Conservation (phyloP, 2,888 invertebrate species). For the Hypena proboscidalis region DNA sequence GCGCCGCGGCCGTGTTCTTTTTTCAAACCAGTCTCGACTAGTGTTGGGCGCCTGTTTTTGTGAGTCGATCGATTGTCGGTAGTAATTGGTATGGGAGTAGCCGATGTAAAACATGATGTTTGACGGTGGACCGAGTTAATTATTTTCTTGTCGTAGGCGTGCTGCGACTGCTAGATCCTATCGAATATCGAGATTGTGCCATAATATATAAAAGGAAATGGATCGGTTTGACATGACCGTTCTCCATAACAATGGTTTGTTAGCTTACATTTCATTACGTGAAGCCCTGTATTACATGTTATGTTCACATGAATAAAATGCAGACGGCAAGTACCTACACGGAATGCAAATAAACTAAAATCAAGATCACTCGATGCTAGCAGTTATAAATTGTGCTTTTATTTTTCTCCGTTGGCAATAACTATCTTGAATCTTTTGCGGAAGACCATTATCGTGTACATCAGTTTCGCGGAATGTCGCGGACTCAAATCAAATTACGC, state of each 20-base stretch:
- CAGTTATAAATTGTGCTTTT: constrained; percentile 52
- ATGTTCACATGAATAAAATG: constrained; percentile 34
- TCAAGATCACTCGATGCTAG: constrained; percentile 53
- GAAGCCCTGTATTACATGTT: constrained; percentile 20
- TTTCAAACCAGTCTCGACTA: constrained; percentile 63
- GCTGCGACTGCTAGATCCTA: constrained; percentile 67
- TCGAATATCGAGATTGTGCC: constrained; percentile 67
- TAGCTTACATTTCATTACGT: constrained; percentile 51
- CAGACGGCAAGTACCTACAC: constrained; percentile 31
- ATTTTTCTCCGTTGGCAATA: constrained; percentile 51
- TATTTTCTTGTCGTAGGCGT: constrained; percentile 83
- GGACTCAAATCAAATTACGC: constrained; percentile 76
- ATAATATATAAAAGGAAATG: constrained; percentile 68
- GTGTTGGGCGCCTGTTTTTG: constrained; percentile 74
- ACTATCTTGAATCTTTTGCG: constrained; percentile 64
- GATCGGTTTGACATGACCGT: constrained; percentile 61
- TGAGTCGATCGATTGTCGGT: constrained; percentile 75
- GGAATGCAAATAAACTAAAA: constrained; percentile 56
- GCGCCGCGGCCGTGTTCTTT: constrained; percentile 55
- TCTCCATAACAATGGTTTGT: constrained; percentile 57
- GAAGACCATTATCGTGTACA: constrained; percentile 60
- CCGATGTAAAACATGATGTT: constrained; percentile 81
- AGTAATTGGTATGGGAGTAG: constrained; percentile 84
- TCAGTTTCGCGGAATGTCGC: constrained; percentile 71
- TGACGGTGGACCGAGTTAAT: constrained; percentile 78